Evolutionary conservation across 2,797 vertebrate species (phyloP).

Genomic region (Orientallactaga sibirica): DNA sequence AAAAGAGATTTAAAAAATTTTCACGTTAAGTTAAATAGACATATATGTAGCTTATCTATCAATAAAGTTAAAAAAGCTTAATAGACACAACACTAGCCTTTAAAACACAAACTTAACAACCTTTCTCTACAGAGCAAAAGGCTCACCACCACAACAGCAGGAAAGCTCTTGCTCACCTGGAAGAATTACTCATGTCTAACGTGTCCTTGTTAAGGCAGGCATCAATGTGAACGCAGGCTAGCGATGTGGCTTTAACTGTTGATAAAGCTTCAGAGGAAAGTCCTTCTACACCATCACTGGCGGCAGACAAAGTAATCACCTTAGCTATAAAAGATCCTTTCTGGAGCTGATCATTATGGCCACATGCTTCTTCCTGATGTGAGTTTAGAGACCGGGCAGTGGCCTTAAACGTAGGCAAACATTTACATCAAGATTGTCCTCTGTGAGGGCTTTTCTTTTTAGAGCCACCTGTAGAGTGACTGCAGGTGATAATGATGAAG

Average conservation of each 20-base stretch:
- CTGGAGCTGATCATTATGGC: neutral
- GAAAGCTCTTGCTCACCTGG: neutral
- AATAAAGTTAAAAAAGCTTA: neutral
- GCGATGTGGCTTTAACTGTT: neutral
- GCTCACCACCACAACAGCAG: neutral
- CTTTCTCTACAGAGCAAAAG: neutral
- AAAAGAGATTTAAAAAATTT: neutral
- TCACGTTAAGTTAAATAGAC: constrained; percentile 19
- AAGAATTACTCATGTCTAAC: neutral
- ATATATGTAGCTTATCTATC: neutral
- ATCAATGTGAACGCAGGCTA: constrained; percentile 5
- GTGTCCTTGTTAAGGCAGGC: neutral
- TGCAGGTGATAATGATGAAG: constrained; percentile 24
- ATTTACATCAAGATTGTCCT: neutral
- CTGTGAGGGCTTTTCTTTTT: neutral
- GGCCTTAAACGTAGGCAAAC: constrained; percentile 27
- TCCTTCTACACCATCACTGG: neutral
- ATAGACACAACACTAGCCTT: neutral
- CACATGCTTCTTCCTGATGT: neutral
- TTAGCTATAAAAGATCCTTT: neutral
- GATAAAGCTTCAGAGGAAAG: neutral
- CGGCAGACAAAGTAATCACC: constrained; percentile 54
- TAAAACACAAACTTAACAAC: constrained; percentile 21
- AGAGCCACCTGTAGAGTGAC: constrained; percentile 3
- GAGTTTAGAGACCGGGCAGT: constrained; percentile 32